Conservation (phyloP, 2,888 invertebrate species). For the Auanema freiburgensis region DNA sequence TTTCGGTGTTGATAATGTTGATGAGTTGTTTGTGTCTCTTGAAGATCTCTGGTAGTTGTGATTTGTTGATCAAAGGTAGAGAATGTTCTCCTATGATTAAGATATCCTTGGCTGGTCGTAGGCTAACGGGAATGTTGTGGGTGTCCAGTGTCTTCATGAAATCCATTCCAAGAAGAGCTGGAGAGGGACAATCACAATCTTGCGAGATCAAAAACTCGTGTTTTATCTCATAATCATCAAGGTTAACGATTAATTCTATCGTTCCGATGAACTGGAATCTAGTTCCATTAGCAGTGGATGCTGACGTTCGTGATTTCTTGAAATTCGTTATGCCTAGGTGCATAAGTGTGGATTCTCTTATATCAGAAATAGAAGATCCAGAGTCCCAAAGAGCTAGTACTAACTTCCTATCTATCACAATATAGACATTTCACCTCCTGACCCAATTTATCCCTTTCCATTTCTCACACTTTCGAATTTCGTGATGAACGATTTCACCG, state of each 20-base stretch:
- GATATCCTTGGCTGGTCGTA: too few species aligned
- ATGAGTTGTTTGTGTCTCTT: too few species aligned
- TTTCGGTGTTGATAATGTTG: too few species aligned
- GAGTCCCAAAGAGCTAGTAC: background rate
- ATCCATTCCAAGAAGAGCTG: constrained; percentile 11
- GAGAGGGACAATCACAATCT: constrained; percentile 13
- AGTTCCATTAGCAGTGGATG: background rate
- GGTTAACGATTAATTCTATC: background rate
- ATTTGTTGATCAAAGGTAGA: too few species aligned
- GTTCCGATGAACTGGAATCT: background rate
- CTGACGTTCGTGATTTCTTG: background rate
- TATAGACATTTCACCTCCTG: too few species aligned
- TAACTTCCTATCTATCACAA: background rate
- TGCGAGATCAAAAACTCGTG: constrained; percentile 9
- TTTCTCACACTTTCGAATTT: too few species aligned
- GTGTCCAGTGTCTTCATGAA: constrained; percentile 11
- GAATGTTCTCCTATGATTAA: too few species aligned
- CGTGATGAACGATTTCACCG: too few species aligned
- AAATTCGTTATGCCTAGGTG: background rate
- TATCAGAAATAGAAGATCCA: background rate
- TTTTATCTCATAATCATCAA: background rate
- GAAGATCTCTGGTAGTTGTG: too few species aligned
- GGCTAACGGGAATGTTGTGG: too few species aligned
- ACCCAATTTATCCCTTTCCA: too few species aligned
- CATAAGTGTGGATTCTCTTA: background rate